These are phyloP conservation scores for Eupithecia dodoneata DNA, from an alignment of 2,888 invertebrate species.

Conservation along the genomic window DNA sequence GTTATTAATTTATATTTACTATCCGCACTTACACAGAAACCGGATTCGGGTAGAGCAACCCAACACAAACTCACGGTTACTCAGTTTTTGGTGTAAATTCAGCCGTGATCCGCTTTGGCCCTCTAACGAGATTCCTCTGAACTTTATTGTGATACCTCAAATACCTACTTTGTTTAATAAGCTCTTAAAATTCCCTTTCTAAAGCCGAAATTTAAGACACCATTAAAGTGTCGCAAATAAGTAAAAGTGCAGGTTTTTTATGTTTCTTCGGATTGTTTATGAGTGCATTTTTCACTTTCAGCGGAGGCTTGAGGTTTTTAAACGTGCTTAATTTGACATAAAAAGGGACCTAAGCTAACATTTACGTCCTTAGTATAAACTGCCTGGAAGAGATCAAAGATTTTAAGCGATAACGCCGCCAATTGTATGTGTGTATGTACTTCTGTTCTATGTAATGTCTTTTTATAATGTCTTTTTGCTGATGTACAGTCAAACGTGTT, in stretches of 20 bases:
- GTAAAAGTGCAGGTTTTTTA: constrained; percentile 17
- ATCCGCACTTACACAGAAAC: background rate
- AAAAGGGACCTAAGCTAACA: too few species aligned
- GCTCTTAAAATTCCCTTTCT: constrained; percentile 24
- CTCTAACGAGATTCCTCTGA: constrained; percentile 39
- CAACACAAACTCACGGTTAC: background rate
- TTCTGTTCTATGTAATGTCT: too few species aligned
- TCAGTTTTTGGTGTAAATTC: constrained; percentile 16
- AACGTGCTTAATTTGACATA: background rate
- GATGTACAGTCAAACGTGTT: too few species aligned
- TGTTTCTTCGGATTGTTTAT: constrained; percentile 13
- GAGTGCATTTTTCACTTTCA: constrained; percentile 25
- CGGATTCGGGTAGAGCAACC: background rate
- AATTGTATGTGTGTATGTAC: too few species aligned
- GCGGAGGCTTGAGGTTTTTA: background rate
- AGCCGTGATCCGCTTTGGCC: constrained; percentile 27
- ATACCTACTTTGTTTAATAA: constrained; percentile 35
- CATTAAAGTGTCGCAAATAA: constrained; percentile 29
- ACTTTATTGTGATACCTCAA: constrained; percentile 39
- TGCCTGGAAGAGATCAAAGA: too few species aligned
- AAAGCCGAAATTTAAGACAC: constrained; percentile 21
- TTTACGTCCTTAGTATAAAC: too few species aligned
- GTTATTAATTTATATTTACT: too few species aligned
- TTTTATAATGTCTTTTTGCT: too few species aligned
- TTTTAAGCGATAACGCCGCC: too few species aligned